These are phyloP conservation scores for Campylomormyrus numenius DNA, from an alignment of 2,113 vertebrate genomes.

Conservation along the genomic window DNA sequence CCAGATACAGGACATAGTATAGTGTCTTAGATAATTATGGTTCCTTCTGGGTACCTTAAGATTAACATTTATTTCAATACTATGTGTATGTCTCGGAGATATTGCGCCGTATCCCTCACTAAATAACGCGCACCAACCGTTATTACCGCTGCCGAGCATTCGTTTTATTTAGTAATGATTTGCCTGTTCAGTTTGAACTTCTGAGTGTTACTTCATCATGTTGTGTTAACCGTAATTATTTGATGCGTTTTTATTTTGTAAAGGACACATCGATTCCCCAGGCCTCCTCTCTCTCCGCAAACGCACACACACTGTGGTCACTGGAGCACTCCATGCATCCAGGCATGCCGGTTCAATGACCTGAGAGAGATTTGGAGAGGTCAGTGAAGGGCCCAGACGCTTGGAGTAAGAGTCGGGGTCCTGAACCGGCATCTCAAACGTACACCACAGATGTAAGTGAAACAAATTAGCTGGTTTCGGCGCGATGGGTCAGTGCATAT, in stretches of 20 bases:
- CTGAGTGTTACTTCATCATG: slow-evolving; percentile 11
- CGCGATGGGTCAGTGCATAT: slow-evolving; percentile 19
- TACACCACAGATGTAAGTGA: slow-evolving; percentile 28
- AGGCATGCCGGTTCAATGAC: slow-evolving; percentile 53
- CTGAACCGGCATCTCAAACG: slow-evolving; percentile 53
- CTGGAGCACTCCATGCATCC: slow-evolving; percentile 51
- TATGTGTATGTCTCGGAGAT: background rate
- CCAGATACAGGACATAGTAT: background rate
- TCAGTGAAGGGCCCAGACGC: slow-evolving; percentile 48
- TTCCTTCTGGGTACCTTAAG: background rate
- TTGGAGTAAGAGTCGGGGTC: slow-evolving; percentile 44
- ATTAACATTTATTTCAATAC: background rate
- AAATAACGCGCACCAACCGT: background rate
- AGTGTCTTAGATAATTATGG: background rate
- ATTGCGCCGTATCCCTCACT: background rate
- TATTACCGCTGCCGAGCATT: background rate
- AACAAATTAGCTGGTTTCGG: slow-evolving; percentile 34
- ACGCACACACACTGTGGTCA: slow-evolving; percentile 18
- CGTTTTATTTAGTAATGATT: background rate
- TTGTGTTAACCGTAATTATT: slow-evolving; percentile 21
- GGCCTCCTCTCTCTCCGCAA: background rate
- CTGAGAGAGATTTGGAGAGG: slow-evolving; percentile 53
- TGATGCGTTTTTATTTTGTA: slow-evolving; percentile 18
- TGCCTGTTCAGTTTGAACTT: slow-evolving; percentile 13
- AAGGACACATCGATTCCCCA: slow-evolving; percentile 15